Evolutionary conservation across 2,888 invertebrate genomes (phyloP).

Genomic region (Synanthedon tipuliformis): DNA sequence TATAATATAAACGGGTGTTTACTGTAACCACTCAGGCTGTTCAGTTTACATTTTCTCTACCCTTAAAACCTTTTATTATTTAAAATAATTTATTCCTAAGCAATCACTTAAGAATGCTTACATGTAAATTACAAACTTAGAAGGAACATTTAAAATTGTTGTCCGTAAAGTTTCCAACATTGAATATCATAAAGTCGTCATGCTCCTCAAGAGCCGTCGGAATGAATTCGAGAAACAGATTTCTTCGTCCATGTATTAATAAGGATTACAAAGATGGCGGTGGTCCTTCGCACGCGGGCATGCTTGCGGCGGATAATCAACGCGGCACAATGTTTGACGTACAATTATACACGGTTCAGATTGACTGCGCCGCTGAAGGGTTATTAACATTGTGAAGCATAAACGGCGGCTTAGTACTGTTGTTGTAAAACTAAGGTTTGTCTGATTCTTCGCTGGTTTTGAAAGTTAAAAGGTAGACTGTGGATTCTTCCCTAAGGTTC

Average conservation of each 20-base stretch:
- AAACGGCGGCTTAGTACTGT: background rate
- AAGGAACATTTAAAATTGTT: background rate
- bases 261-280: background rate
- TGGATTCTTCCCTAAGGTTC: background rate
- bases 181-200: background rate
- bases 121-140: too few species aligned
- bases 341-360: constrained; percentile 19
- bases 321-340: constrained; percentile 19
- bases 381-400: background rate
- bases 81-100: too few species aligned
- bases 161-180: too few species aligned
- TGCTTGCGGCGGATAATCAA: constrained; percentile 1
- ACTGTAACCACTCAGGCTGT: too few species aligned
- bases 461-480: background rate
- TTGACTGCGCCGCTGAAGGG: constrained; percentile 3
- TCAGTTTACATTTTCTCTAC: too few species aligned
- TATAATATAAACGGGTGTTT: too few species aligned
- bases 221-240: background rate
- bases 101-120: too few species aligned
- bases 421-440: too few species aligned
- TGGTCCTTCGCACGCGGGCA: background rate
- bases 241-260: background rate
- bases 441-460: too few species aligned
- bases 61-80: too few species aligned
- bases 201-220: background rate